Base-by-base conservation (phyloP, 2,888 invertebrate genomes). In the Napeogenes sylphis region DNA sequence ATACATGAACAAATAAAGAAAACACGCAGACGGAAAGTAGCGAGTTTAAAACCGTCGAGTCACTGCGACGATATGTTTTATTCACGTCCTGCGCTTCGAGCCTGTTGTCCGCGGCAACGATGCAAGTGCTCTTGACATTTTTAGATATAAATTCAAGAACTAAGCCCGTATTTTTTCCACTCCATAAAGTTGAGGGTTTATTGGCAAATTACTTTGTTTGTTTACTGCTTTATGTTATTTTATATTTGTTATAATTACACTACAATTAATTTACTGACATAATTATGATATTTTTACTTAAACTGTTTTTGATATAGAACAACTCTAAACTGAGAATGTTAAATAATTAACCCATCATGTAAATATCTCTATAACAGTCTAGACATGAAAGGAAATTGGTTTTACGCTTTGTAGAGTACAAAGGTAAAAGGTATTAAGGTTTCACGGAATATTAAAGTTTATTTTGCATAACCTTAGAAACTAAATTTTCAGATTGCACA, bases 31-130 rank as follows among this genome's bases (percentile, higher is more conserved):
- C 30, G 8, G 51, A 21, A 51, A 30, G 10, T 30, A 30, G 30
- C n/a, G 51, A 51, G 51, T 51, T 51, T 51, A 51, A 51, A 51
- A 51, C 51, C 74, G 70, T 58, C 67, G 69, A 68, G 68, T 65
- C 66, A 63, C 56, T 64, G 62, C 69, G 65, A 69, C 63, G 62
- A 62, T 64, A 70, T 72, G 66, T 70, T 69, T 73, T 73, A 71
- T 72, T 73, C 68, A 72, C 66, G 69, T 67, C 56, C 61, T 67
- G 45, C 64, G 69, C 65, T 68, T 67, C 69, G 68, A 68, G 63
- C 61, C 62, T 59, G 66, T 63, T 69, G 65, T 71, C 62, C 66
- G 55, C 65, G 63, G 64, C 61, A 62, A 55, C 59, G 61, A 51
- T 54, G 66, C 63, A 57, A 61, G 64, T 68, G 64, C 68, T 60